A percentile compares a stretch with the other conserved stretches of the same genome.
Evolutionary conservation across 2,888 invertebrate species (phyloP).

Genomic region (Steromphala cineraria): DNA sequence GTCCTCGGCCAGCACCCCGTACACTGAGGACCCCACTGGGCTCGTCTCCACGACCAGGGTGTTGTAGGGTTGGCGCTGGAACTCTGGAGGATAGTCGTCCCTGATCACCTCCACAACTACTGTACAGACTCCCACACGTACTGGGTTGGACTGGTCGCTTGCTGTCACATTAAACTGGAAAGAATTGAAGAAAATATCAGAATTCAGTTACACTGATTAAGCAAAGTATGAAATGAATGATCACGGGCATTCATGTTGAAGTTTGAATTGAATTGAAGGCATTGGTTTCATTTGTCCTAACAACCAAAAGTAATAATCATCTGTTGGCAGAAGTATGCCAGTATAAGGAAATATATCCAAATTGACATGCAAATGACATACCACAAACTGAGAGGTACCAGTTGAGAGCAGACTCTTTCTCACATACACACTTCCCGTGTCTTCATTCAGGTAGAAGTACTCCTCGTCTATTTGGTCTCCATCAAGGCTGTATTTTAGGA

Average conservation of each 20-base stretch:
- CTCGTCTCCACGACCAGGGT: conserved; percentile 44
- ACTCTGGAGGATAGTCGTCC: conserved; percentile 47
- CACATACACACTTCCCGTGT: conserved; percentile 56
- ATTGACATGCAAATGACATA: conserved; percentile 9
- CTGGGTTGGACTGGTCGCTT: conserved; percentile 56
- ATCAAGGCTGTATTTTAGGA: conserved; percentile 54
- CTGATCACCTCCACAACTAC: conserved; percentile 47
- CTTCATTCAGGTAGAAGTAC: conserved; percentile 59
- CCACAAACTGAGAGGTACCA: conserved; percentile 36
- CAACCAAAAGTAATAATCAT: too few relatives aligned
- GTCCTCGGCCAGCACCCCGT: conserved; percentile 54
- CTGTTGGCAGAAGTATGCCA: too few relatives aligned
- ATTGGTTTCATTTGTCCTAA: too few relatives aligned
- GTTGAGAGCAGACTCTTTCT: conserved; percentile 43
- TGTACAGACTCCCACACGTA: conserved; percentile 32
- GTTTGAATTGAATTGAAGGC: too few relatives aligned
- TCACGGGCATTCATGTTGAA: too few relatives aligned
- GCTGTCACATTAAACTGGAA: conserved; percentile 50
- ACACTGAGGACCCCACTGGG: conserved; percentile 37
- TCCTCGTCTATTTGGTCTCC: conserved; percentile 58
- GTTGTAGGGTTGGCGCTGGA: conserved; percentile 48
- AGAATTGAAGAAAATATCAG: neutral
- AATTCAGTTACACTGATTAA: neutral
- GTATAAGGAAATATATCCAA: too few relatives aligned
- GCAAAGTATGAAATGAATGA: too few relatives aligned